Evolutionary conservation across 35 echinoderm and acorn worm genomes (phyloP).

Genomic region (Lytechinus variegatus): DNA sequence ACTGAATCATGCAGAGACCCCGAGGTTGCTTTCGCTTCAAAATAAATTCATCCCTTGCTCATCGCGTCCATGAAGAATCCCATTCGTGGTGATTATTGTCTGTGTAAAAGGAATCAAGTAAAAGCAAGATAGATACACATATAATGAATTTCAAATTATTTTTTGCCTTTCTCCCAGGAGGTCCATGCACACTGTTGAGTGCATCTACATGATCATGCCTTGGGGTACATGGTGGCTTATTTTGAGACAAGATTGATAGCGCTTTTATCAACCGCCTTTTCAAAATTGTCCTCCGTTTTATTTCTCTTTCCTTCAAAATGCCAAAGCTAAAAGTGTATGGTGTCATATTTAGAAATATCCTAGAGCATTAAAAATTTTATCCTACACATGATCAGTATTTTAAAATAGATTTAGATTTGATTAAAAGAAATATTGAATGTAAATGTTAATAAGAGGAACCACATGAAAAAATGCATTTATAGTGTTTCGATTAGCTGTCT

Average conservation of each 20-base stretch:
- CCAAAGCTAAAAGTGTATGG: background rate
- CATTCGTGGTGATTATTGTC: background rate
- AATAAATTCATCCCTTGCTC: background rate
- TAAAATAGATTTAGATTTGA: too few species aligned
- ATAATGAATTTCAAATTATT: background rate
- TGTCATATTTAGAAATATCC: too few species aligned
- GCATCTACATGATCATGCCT: background rate
- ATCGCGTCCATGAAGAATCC: background rate
- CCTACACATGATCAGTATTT: too few species aligned
- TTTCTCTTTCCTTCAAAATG: background rate
- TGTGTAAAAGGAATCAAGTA: background rate
- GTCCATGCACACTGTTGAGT: background rate
- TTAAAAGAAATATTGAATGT: too few species aligned
- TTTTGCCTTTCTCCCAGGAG: background rate
- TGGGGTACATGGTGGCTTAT: background rate
- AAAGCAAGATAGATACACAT: background rate
- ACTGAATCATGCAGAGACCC: conserved; percentile 1
- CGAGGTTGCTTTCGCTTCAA: background rate
- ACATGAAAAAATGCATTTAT: too few species aligned
- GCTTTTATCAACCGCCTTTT: background rate
- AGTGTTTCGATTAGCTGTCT: too few species aligned
- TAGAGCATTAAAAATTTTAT: too few species aligned
- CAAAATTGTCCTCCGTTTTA: background rate
- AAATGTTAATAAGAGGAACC: too few species aligned
- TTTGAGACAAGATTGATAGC: background rate